Base-by-base conservation (phyloP, 92 coral and sea anemone species). In the Bergia puertoricense region DNA sequence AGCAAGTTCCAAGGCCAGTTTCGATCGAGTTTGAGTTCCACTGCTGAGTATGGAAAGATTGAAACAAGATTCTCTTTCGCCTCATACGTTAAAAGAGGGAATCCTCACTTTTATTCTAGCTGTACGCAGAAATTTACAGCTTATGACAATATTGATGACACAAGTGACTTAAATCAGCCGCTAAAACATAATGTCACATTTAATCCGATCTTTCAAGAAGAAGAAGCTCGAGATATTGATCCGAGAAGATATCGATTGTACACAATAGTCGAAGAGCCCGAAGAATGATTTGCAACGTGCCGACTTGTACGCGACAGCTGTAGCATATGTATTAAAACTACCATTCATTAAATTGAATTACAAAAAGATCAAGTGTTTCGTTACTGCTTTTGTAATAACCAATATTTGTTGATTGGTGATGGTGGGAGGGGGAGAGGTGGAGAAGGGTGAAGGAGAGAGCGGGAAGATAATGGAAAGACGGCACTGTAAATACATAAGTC, bases 51-150 rank as follows among this genome's bases (percentile, higher is more conserved):
- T 51, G 87, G 79, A 48, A 84, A 71, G 45, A 90, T 86, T 45
- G 95, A 95, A 76, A 88, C 96, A 18, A 91, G 94, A 22, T 90
- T 95, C n/a, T 95, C 98, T 0, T 95, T 95, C 42, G 94, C 96
- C 15, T 91, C 98, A 0, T 92, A 93, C 76, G 93, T 95, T 43
- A 93, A 94, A 79, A 88, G 96, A 45, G 89, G 93, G 75, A 90
- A 93, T 66, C 96, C 94, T 7, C 79, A 89, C 36, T 93, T 93
- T 77, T 77, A 88, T 13, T 92, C 93, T 59, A 88, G 87, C 40
- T 89, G 92, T 51, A 86, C 86, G 59, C 93, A 92, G 76, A 90
- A 92, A 73, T 85, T 94, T 43, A 85, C 90, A 67, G 71, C 89
- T 22, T 80, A 85, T 40, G 94, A 90, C 20, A 72, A 90, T 16